Percentiles rank a stretch among this genome's conserved stretches.
These are phyloP conservation scores for Hydractinia echinata DNA, from an alignment of 30 jellyfish, hydroid and myxozoan genomes.

Conservation along the genomic window DNA sequence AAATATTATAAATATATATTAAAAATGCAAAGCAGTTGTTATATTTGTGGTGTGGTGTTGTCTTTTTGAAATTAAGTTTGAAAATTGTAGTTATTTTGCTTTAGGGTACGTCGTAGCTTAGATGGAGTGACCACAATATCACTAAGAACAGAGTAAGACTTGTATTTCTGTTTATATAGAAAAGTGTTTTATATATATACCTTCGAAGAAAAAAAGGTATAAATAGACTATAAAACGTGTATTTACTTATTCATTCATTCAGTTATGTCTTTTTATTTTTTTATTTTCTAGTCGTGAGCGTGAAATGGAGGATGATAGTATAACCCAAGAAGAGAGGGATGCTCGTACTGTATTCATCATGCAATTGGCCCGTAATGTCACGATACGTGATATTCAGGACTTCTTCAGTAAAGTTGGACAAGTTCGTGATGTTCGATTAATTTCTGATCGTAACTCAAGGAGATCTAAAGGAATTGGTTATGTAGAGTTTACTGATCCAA, in stretches of 20 bases:
- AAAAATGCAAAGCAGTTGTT: too few species aligned
- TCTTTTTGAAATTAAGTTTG: background rate
- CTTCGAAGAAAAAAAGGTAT: too few species aligned
- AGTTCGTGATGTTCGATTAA: constrained; percentile 93
- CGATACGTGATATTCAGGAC: constrained; percentile 92
- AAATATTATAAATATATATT: too few species aligned
- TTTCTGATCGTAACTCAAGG: constrained; percentile 92
- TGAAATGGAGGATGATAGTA: constrained; percentile 80
- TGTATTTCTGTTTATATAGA: background rate
- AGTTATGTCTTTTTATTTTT: background rate
- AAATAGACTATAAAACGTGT: background rate
- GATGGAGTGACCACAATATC: constrained; percentile 49
- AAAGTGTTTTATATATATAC: background rate
- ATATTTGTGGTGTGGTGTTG: background rate
- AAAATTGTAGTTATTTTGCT: background rate
- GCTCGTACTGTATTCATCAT: constrained; percentile 93
- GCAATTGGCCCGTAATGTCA: constrained; percentile 91
- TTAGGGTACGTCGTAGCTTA: constrained; percentile 37
- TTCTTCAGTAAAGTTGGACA: constrained; percentile 97
- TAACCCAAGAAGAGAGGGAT: constrained; percentile 96
- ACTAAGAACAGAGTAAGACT: constrained; percentile 22
- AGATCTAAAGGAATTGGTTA: constrained; percentile 99
- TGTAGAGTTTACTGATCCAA: constrained; percentile 95
- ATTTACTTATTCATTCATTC: background rate
- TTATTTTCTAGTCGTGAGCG: constrained; percentile 83